Conservation (phyloP, 1,140 invertebrate genomes). For the Drosophila sproati region DNA sequence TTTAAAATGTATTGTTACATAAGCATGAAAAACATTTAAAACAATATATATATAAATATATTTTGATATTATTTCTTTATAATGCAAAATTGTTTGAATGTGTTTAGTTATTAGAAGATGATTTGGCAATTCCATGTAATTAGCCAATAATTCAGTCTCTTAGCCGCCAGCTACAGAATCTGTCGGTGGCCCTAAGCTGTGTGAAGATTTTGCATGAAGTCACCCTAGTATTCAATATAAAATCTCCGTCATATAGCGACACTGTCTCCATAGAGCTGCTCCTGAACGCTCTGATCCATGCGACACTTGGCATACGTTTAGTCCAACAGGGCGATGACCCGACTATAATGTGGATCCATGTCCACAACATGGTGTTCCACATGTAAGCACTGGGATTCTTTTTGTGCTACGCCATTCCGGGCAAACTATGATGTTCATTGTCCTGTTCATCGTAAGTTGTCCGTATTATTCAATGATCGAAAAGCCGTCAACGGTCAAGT, state of each 20-base stretch:
- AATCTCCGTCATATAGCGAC: not conserved
- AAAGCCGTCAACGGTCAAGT: not conserved
- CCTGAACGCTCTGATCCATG: not conserved
- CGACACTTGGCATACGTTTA: slow-evolving; percentile 18
- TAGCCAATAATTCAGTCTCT: not conserved
- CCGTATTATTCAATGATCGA: not conserved
- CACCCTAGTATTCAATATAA: not conserved
- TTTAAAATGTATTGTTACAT: not conserved
- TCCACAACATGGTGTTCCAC: not conserved
- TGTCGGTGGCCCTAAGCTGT: slow-evolving; percentile 1
- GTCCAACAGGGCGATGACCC: not conserved
- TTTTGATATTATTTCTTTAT: not conserved
- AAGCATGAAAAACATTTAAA: not conserved
- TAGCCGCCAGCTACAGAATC: not conserved
- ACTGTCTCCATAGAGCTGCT: not conserved
- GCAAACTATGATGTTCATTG: not conserved
- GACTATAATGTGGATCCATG: not conserved
- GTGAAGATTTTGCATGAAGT: slow-evolving; percentile 6
- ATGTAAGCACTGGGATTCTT: not conserved
- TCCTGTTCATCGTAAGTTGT: not conserved
- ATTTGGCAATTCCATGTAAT: not conserved
- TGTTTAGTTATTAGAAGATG: not conserved
- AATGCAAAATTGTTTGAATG: slow-evolving; percentile 2
- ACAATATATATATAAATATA: too few relatives aligned
- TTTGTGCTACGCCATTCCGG: not conserved